These are phyloP conservation scores for Lophochroa leadbeateri DNA, from an alignment of 2,113 vertebrate genomes.

Conservation along the genomic window DNA sequence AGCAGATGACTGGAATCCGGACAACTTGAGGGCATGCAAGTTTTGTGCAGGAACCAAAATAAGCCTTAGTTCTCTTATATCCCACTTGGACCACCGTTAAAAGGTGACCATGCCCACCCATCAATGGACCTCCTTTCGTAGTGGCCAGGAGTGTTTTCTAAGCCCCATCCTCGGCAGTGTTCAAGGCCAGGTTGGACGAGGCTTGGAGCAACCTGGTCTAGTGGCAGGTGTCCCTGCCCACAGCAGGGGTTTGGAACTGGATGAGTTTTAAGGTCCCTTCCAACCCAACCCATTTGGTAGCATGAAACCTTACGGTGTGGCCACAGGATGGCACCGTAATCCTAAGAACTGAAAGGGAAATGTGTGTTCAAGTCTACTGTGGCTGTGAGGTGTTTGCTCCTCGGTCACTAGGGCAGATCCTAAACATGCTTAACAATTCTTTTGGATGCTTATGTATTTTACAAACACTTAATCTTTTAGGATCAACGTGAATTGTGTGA, in stretches of 20 bases:
- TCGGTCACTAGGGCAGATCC: not conserved
- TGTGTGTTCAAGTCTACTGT: rapidly evolving
- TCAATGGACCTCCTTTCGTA: not conserved
- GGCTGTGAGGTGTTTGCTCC: not conserved
- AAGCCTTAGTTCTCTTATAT: not conserved
- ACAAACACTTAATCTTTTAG: not conserved
- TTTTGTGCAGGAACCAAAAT: not conserved
- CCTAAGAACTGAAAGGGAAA: not conserved
- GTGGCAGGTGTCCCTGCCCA: not conserved
- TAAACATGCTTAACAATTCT: not conserved
- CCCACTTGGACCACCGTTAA: rapidly evolving
- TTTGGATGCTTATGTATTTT: not conserved
- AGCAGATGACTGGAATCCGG: not conserved
- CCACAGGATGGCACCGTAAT: constrained; percentile 1
- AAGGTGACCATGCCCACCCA: rapidly evolving
- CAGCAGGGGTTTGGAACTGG: not conserved
- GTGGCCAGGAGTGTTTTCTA: not conserved
- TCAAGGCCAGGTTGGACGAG: not conserved
- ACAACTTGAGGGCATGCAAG: not conserved
- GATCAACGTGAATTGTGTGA: not conserved
- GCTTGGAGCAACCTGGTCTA: not conserved
- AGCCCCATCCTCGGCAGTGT: not conserved
- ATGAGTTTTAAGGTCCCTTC: not conserved
- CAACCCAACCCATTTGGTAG: not conserved
- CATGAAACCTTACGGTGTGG: not conserved